These are phyloP conservation scores for Thomomys bottae DNA, from an alignment of 2,113 vertebrate species.

Conservation along the genomic window DNA sequence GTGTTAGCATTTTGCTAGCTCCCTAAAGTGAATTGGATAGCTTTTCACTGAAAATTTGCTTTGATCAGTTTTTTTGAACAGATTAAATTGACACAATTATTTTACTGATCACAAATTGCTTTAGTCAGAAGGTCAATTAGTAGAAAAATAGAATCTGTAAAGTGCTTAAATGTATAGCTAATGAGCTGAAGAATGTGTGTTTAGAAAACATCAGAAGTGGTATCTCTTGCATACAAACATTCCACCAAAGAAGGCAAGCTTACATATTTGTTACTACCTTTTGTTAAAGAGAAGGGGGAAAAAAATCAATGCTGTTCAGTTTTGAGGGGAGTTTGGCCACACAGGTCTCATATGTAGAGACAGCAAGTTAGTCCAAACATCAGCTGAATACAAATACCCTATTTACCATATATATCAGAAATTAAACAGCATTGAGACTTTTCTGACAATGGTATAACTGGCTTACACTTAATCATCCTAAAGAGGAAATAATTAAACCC, in stretches of 20 bases:
- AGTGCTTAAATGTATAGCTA: slow-evolving; percentile 62
- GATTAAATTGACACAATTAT: slow-evolving; percentile 56
- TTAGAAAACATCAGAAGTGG: slow-evolving; percentile 37
- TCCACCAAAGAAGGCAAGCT: background rate
- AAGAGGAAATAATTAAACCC: slow-evolving; percentile 53
- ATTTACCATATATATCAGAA: slow-evolving; percentile 64
- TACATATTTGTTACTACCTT: slow-evolving; percentile 50
- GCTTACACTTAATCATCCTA: slow-evolving; percentile 42
- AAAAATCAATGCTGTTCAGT: slow-evolving; percentile 57
- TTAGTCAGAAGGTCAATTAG: slow-evolving; percentile 70
- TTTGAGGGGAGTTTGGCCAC: slow-evolving; percentile 38
- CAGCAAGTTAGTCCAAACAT: slow-evolving; percentile 53
- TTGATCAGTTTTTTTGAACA: slow-evolving; percentile 55
- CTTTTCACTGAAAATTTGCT: slow-evolving; percentile 52
- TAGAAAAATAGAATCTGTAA: slow-evolving; percentile 55
- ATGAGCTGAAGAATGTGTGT: slow-evolving; percentile 23
- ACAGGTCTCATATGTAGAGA: slow-evolving; percentile 54
- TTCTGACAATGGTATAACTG: slow-evolving; percentile 50
- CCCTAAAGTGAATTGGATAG: slow-evolving; percentile 8
- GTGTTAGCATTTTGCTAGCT: background rate
- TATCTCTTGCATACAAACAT: slow-evolving; percentile 60
- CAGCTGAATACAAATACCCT: slow-evolving; percentile 72
- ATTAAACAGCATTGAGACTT: slow-evolving; percentile 62
- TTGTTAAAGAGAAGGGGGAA: background rate
- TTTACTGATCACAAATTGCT: slow-evolving; percentile 60